phyloP scores from a whole-genome alignment of 2,797 vertebrate species.

The Gambusia yucatana region DNA sequence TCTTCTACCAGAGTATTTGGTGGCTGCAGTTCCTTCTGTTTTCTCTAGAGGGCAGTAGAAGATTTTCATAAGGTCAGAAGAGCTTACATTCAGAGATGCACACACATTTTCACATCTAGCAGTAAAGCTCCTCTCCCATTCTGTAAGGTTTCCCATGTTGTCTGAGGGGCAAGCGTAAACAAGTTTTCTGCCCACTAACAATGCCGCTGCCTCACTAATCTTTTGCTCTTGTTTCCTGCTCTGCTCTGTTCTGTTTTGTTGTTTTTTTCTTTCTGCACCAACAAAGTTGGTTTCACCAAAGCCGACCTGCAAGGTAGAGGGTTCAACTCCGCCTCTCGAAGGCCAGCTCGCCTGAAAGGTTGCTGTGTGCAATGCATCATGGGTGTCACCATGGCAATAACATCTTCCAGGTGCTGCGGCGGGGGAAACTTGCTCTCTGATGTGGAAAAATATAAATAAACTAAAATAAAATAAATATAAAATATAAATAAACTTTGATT shows the following conservation, averaged over 20 bases:
- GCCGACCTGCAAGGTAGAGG: slow-evolving; percentile 98
- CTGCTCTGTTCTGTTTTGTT: slow-evolving; percentile 77
- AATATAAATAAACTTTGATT: neutral
- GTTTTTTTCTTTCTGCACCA: slow-evolving; percentile 80
- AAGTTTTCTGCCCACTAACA: slow-evolving; percentile 46
- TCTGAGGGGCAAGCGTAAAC: slow-evolving; percentile 23
- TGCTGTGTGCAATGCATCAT: slow-evolving; percentile 82
- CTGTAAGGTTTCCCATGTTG: slow-evolving; percentile 3
- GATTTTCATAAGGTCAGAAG: slow-evolving; percentile 6
- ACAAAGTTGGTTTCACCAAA: slow-evolving; percentile 99
- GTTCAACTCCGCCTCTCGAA: slow-evolving; percentile 76
- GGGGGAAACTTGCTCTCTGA: slow-evolving; percentile 57
- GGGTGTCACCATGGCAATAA: slow-evolving; percentile 74
- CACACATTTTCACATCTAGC: neutral
- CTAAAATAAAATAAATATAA: too few relatives aligned
- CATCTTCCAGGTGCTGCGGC: slow-evolving; percentile 30
- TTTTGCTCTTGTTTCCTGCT: slow-evolving; percentile 81
- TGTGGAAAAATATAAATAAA: slow-evolving; percentile 5
- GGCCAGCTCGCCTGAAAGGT: slow-evolving; percentile 82
- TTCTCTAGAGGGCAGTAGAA: slow-evolving; percentile 72
- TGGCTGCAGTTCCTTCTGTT: neutral
- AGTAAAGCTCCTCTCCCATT: neutral
- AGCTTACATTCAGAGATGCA: neutral
- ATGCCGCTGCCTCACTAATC: slow-evolving; percentile 85
- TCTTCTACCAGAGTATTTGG: neutral